Base-by-base conservation (phyloP, 2,113 vertebrate species). In the Alaudala cheleensis region DNA sequence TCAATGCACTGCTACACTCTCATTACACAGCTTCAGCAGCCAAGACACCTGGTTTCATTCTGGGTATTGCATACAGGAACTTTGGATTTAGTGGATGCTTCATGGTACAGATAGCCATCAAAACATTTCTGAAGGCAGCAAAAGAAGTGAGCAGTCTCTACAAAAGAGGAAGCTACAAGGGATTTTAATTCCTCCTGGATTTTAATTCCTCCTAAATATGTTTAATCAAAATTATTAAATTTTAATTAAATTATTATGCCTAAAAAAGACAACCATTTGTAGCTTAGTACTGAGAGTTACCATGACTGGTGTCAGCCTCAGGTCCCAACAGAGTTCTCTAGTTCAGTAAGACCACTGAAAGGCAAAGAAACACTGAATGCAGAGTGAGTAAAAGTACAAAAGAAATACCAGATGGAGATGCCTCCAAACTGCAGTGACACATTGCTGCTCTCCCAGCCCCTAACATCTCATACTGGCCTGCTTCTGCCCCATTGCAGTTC, bases 281-380 rank as follows among this genome's bases (percentile, higher is more conserved):
- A 53, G 40, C 79, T 76, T 40, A 81, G 72, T 54, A 80, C 54
- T 81, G 54, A 29, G 15, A 37, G 28, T 64, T 78, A 81, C 58
- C 86, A 44, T 8, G 40, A 66, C 40, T 42, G 44, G 31, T 67
- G 51, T 31, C 58, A 54, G 51, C 47, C 47, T 42, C 39, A 64
- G n/a, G 39, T 90, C 90, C 57, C 92, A 94, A 62, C 6, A 72
- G 39, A 66, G 66, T 15, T 61, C 66, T 86, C 84, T 33, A 54
- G 60, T 40, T 71, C 72, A 65, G 67, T 66, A 81, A 87, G 51
- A 88, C 23, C 69, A 90, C 66, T 83, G 83, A 92, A 94, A 93
- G 60, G 50, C 44, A 85, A 91, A 97, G 49, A 90, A 73, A 92
- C 72, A 81, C 94, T 95, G 94, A 97, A 93, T 56, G 88, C 90